A percentile compares a stretch with the other conserved stretches of the same genome.
Conservation (phyloP, 1,140 invertebrate genomes). For the Penaeus vannamei region DNA sequence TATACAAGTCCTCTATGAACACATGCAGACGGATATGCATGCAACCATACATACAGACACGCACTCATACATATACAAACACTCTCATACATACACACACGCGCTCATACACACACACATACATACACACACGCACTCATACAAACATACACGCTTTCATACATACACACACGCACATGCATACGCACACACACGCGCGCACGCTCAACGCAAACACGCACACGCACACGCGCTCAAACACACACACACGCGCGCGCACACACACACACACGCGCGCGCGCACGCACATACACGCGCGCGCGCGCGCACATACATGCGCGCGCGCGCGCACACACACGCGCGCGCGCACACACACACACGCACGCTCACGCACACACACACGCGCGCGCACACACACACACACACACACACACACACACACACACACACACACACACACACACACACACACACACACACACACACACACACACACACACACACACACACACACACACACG, state of each 20-base stretch:
- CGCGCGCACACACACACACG: not conserved
- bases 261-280: not conserved
- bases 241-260: not conserved
- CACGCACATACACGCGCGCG: not conserved
- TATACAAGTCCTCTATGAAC: too few species aligned
- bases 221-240: not conserved
- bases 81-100: too few species aligned
- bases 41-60: too few species aligned
- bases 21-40: too few species aligned
- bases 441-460: not conserved
- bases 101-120: too few species aligned
- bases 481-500: not conserved
- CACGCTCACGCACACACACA: not conserved
- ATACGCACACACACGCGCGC: not conserved
- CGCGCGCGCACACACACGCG: not conserved
- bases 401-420: not conserved
- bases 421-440: not conserved
- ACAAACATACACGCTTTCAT: not conserved
- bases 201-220: not conserved
- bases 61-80: too few species aligned
- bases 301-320: not conserved
- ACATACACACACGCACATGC: not conserved
- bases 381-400: not conserved
- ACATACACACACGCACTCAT: too few species aligned
- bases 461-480: not conserved